phyloP scores from a whole-genome alignment of 2,797 vertebrate genomes.

The Babyrousa celebensis region DNA sequence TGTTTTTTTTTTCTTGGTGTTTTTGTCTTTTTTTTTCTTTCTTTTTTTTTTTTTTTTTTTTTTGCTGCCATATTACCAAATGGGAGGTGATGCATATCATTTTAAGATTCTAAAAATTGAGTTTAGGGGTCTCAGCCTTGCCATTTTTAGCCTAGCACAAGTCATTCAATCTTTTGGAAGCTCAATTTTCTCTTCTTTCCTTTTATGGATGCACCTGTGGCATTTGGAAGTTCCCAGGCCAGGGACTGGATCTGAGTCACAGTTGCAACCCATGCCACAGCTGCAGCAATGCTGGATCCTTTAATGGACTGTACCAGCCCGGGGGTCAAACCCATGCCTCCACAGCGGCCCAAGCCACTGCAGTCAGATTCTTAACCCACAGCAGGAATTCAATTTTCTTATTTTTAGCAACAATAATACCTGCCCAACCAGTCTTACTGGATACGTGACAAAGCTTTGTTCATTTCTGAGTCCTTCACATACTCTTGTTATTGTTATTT shows the following conservation, averaged over 20 bases:
- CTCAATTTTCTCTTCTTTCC: neutral
- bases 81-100: conserved; percentile 33
- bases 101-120: conserved; percentile 65
- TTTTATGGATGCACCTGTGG: no score
- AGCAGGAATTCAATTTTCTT: neutral
- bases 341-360: no score
- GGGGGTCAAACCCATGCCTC: no score
- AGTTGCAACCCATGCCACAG: no score
- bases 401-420: neutral
- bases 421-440: neutral
- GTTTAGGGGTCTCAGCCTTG: neutral
- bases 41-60: neutral
- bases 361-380: no score
- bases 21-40: neutral
- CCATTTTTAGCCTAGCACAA: neutral
- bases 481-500: neutral
- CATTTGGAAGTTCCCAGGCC: no score
- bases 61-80: conserved; percentile 56
- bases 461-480: neutral
- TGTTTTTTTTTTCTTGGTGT: neutral
- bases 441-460: neutral
- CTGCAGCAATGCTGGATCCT: no score
- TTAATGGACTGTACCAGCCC: no score
- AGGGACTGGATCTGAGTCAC: no score
- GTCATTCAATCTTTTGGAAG: neutral